Percentiles rank a stretch among this genome's conserved stretches.
phyloP scores from a whole-genome alignment of 2,888 invertebrate genomes.

The Stegana nigrithorax region DNA sequence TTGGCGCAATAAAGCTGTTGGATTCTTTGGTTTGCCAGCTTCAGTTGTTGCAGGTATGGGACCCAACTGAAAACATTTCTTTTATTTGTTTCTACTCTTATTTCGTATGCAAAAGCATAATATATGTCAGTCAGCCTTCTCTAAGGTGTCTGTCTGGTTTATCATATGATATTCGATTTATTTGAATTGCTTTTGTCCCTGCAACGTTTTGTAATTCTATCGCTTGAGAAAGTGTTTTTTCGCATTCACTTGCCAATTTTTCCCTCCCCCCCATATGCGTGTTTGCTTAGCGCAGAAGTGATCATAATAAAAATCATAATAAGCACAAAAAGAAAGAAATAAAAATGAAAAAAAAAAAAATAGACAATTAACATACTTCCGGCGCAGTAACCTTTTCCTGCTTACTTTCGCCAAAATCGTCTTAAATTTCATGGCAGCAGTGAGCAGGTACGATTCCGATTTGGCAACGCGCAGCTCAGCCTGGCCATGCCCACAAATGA shows the following conservation, averaged over 20 bases:
- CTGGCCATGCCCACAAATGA: not conserved
- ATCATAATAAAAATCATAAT: no score
- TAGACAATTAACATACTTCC: not conserved
- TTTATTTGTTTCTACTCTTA: not conserved
- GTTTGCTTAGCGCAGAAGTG: not conserved
- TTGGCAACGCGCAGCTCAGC: not conserved
- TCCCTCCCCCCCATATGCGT: not conserved
- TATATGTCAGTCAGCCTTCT: not conserved
- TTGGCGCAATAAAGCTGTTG: no score
- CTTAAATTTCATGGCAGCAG: not conserved
- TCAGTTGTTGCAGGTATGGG: not conserved
- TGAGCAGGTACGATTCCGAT: not conserved
- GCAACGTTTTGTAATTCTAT: not conserved
- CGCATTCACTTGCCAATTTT: not conserved
- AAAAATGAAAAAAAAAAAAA: not conserved
- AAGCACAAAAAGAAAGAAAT: no score
- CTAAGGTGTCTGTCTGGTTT: no score
- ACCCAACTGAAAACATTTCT: not conserved
- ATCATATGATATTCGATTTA: not conserved
- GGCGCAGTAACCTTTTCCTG: not conserved
- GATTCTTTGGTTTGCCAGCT: no score
- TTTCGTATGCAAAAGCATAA: not conserved
- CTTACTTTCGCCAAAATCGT: conserved; percentile 1
- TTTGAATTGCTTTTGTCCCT: no score
- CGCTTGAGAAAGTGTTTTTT: not conserved